Percentiles rank a stretch among this genome's conserved stretches.
Conservation (phyloP, 2,888 invertebrate species). For the Synergus umbraculus region DNA sequence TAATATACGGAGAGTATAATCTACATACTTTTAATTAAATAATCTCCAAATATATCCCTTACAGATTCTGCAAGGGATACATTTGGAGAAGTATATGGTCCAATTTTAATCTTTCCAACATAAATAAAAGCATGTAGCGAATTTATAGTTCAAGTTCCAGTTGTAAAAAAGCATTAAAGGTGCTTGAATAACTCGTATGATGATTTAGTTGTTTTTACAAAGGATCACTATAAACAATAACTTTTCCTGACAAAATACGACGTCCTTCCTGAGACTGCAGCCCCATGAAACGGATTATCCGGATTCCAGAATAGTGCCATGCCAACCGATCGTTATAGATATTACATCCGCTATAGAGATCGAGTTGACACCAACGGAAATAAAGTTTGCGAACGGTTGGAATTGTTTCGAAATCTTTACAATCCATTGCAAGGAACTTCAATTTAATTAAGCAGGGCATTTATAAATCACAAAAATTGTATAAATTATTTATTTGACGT, state of each 20-base stretch:
- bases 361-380: constrained; percentile 30
- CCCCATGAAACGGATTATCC: constrained; percentile 34
- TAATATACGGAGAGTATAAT: not conserved
- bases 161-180: not conserved
- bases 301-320: constrained; percentile 35
- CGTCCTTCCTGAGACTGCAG: constrained; percentile 11
- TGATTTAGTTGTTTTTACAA: constrained; percentile 3
- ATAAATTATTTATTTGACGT: not conserved
- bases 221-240: constrained; percentile 32
- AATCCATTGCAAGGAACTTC: constrained; percentile 34
- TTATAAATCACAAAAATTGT: not conserved
- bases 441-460: not conserved
- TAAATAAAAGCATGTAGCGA: not conserved
- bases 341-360: constrained; percentile 11
- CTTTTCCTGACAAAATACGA: constrained; percentile 12
- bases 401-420: constrained; percentile 37
- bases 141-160: not conserved
- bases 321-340: constrained; percentile 24
- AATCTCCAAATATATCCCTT: too few species aligned
- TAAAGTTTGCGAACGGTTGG: constrained; percentile 34
- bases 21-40: too few species aligned
- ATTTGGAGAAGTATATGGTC: too few species aligned
- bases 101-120: not conserved
- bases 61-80: not conserved
- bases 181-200: not conserved